These are phyloP conservation scores for Agrochola lychnidis DNA, from an alignment of 2,888 invertebrate species.

Conservation along the genomic window DNA sequence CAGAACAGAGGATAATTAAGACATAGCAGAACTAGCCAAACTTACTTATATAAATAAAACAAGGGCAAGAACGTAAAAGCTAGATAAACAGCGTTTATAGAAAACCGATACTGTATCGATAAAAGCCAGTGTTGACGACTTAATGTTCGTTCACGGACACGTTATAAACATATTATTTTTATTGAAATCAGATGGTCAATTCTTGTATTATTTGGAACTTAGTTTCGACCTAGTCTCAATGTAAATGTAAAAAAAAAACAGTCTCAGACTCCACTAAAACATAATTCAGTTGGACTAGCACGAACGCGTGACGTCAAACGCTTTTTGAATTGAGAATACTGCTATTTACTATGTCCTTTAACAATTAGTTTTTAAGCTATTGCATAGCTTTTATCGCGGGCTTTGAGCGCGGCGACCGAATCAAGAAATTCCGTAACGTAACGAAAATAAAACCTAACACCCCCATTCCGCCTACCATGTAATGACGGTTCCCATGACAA, in stretches of 20 bases:
- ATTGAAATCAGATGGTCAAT: constrained; percentile 64
- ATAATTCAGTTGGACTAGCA: neutral
- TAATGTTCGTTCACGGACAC: constrained; percentile 58
- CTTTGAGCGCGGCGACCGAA: no score
- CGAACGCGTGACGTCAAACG: neutral
- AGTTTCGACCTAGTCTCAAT: neutral
- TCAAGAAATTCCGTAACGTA: no score
- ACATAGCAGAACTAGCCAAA: constrained; percentile 53
- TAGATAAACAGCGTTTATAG: constrained; percentile 77
- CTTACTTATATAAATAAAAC: constrained; percentile 54
- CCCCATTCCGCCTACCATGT: no score
- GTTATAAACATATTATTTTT: constrained; percentile 66
- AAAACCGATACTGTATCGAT: constrained; percentile 75
- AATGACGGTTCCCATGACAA: no score
- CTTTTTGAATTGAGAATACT: neutral
- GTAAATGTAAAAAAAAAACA: neutral
- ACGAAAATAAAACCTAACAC: no score
- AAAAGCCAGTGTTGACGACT: constrained; percentile 70
- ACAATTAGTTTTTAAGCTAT: no score
- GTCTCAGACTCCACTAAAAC: neutral
- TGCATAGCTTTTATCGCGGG: no score
- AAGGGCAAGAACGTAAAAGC: constrained; percentile 57
- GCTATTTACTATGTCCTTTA: no score
- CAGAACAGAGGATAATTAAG: constrained; percentile 59
- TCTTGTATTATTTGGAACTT: no score